Evolutionary conservation across 2,888 invertebrate species (phyloP).

Genomic region (Eilema caniola): DNA sequence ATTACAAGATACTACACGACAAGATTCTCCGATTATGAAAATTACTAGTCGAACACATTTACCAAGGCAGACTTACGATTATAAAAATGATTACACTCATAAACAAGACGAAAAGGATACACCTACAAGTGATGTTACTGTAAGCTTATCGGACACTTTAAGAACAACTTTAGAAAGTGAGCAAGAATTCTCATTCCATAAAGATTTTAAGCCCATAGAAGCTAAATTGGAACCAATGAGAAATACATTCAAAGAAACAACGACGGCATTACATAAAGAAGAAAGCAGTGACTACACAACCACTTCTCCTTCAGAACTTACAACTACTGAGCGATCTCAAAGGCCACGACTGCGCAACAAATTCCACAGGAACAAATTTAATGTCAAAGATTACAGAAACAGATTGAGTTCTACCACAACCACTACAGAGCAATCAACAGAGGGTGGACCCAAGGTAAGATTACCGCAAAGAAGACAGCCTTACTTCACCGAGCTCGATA

Average conservation of each 20-base stretch:
- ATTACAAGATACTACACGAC: constrained; percentile 64
- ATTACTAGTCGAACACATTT: constrained; percentile 75
- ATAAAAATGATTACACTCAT: constrained; percentile 76
- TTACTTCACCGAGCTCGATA: constrained; percentile 69
- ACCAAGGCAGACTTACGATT: constrained; percentile 66
- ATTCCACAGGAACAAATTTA: constrained; percentile 90
- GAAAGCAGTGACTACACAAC: constrained; percentile 65
- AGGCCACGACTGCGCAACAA: constrained; percentile 82
- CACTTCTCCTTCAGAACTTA: constrained; percentile 66
- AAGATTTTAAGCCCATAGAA: constrained; percentile 79
- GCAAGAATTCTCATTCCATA: constrained; percentile 79
- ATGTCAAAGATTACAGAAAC: constrained; percentile 92
- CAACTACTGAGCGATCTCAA: constrained; percentile 64
- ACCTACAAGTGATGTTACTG: constrained; percentile 82
- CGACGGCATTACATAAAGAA: constrained; percentile 63
- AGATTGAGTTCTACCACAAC: constrained; percentile 87
- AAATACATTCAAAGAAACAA: constrained; percentile 59
- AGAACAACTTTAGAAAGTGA: constrained; percentile 64
- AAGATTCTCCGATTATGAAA: constrained; percentile 84
- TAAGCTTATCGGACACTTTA: constrained; percentile 70
- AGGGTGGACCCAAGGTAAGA: constrained; percentile 75
- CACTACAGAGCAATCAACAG: constrained; percentile 73
- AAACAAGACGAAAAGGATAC: constrained; percentile 86
- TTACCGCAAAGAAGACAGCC: constrained; percentile 83
- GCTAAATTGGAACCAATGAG: constrained; percentile 69